A percentile compares a stretch with the other conserved stretches of the same genome.
Evolutionary conservation across 2,113 vertebrate species (phyloP).

Genomic region (Pseudopodoces humilis): DNA sequence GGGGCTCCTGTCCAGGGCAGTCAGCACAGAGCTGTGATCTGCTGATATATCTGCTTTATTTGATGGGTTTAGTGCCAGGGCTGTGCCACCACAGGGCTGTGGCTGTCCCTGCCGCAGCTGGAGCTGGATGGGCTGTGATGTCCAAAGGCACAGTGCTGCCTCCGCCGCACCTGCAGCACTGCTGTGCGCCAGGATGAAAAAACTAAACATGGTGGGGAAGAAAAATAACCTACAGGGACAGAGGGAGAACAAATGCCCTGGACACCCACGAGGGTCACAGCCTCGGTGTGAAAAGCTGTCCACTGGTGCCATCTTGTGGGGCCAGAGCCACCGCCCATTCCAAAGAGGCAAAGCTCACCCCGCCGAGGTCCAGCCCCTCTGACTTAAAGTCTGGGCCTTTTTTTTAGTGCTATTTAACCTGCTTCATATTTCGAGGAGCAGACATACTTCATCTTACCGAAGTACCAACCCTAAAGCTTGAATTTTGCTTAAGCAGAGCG

Average conservation of each 20-base stretch:
- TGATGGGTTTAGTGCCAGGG: fast-evolving
- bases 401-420: neutral
- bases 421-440: neutral
- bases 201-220: neutral
- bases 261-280: neutral
- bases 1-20: neutral
- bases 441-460: neutral
- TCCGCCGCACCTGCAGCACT: neutral
- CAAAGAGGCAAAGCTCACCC: neutral
- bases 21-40: neutral
- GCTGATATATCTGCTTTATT: neutral
- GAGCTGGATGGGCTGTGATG: neutral
- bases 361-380: neutral
- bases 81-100: fast-evolving
- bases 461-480: neutral
- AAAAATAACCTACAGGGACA: fast-evolving
- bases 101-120: neutral
- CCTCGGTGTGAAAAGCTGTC: neutral
- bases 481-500: neutral
- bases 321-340: neutral
- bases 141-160: neutral
- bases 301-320: slow-evolving; percentile 56
- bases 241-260: neutral
- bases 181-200: neutral
- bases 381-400: neutral